Percentiles rank a stretch among this genome's conserved stretches.
phyloP scores from a whole-genome alignment of 2,113 vertebrate species.

The Petaurus breviceps region DNA sequence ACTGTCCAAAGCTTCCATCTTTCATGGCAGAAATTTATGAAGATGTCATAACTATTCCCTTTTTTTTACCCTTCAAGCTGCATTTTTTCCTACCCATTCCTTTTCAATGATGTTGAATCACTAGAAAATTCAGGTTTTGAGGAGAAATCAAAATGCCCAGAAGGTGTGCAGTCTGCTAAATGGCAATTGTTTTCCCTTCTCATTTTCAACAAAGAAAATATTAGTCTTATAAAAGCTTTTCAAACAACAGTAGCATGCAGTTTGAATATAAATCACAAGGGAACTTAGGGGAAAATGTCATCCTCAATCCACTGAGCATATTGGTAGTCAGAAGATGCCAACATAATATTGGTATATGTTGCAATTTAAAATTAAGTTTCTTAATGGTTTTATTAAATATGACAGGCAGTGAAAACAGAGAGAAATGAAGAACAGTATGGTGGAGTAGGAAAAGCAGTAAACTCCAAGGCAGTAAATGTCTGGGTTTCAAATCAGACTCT shows the following conservation, averaged over 20 bases:
- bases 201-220: neutral
- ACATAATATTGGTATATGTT: neutral
- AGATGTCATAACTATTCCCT: neutral
- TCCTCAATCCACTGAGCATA: neutral
- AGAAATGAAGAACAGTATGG: neutral
- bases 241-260: conserved; percentile 17
- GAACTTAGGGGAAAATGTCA: neutral
- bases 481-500: neutral
- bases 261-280: conserved; percentile 26
- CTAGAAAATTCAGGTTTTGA: conserved; percentile 16
- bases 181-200: conserved; percentile 10
- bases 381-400: conserved; percentile 32
- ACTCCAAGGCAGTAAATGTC: neutral
- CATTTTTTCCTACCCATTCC: neutral
- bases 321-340: neutral
- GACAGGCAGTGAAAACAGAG: neutral
- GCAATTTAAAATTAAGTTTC: conserved; percentile 27
- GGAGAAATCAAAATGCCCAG: conserved; percentile 19
- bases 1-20: neutral
- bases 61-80: neutral
- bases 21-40: neutral
- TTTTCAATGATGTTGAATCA: neutral
- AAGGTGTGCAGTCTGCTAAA: neutral
- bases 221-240: neutral
- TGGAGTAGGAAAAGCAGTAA: neutral